These are phyloP conservation scores for Florisuga fusca DNA, from an alignment of 2,797 vertebrate species.

Conservation along the genomic window DNA sequence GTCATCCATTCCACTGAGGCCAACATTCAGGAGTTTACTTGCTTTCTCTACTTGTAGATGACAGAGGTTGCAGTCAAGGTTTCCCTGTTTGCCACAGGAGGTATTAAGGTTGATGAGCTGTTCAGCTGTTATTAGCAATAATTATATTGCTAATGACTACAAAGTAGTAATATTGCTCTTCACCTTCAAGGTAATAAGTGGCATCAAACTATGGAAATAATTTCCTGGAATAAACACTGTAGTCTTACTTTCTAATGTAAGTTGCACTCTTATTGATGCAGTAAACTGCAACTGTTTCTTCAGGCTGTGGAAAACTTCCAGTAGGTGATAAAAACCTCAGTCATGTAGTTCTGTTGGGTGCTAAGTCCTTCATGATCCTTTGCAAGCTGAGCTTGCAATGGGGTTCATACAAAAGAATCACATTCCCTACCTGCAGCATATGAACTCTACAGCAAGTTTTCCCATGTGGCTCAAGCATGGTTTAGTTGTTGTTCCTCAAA, in stretches of 20 bases:
- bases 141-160: constrained; percentile 26
- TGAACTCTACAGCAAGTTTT: not conserved
- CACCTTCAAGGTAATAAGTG: constrained; percentile 25
- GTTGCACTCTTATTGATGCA: constrained; percentile 39
- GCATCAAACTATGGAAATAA: constrained; percentile 12
- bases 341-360: not conserved
- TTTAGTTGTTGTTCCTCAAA: not conserved
- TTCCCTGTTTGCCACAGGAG: not conserved
- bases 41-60: not conserved
- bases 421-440: not conserved
- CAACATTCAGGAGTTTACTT: not conserved
- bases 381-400: not conserved
- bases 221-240: constrained; percentile 25
- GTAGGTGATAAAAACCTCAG: constrained; percentile 24
- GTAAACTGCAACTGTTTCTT: constrained; percentile 40
- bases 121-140: not conserved
- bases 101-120: constrained; percentile 9
- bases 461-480: not conserved
- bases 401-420: not conserved
- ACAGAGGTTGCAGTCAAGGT: not conserved
- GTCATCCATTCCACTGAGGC: not conserved
- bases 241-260: constrained; percentile 31
- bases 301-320: constrained; percentile 20
- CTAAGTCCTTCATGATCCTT: constrained; percentile 15
- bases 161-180: not conserved